Evolutionary conservation across 1,140 invertebrate genomes (phyloP), one percentile per base, ranked within the genome.

Genomic region (Neotoxoptera formosana): DNA sequence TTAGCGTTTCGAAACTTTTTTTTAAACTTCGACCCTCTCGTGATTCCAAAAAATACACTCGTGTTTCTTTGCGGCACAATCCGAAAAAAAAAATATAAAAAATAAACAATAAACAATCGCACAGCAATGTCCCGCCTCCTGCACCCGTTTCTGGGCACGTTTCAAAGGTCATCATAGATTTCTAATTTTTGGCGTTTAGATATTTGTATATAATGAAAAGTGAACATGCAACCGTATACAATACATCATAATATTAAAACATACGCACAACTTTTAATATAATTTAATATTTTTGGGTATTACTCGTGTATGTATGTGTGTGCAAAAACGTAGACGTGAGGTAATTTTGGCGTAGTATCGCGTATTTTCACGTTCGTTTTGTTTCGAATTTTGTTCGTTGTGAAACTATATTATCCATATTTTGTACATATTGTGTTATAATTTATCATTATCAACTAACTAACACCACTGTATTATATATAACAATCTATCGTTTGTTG

Each of bases 81-180:
- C 41, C 51, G 25, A 41, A 41, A 36, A 67, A 91, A 76, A 76
- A n/a, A 23, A 90, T 23, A 81, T n/a, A 81, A 81, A 47, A 81
- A 83, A 21, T 83, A 47, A 48, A 81, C 51, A 25, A 91, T 83
- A 21, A 83, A 48, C 20, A n/a, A 67, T 83, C 41, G 67, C 60
- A 11, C n/a, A 76, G 67, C 60, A 67, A 67, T 67, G 25, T 83
- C 45, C 45, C 90, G n/a, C n/a, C n/a, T n/a, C n/a, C n/a, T n/a
- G 87, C 53, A 53, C 34, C 21, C n/a, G 45, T 83, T 83, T 36
- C 81, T 93, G 91, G 91, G 56, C 91, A 23, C 34, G 41, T 47
- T 93, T 81, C 91, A 93, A 93, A 84, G 60, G 76, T 83, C 76
- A 81, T 83, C 2, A 25, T 67, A 36, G 36, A 60, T 36, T n/a